Evolutionary conservation across 2,888 invertebrate genomes (phyloP), one percentile per base, ranked within the genome.

Genomic region (Rotaria sp.): DNA sequence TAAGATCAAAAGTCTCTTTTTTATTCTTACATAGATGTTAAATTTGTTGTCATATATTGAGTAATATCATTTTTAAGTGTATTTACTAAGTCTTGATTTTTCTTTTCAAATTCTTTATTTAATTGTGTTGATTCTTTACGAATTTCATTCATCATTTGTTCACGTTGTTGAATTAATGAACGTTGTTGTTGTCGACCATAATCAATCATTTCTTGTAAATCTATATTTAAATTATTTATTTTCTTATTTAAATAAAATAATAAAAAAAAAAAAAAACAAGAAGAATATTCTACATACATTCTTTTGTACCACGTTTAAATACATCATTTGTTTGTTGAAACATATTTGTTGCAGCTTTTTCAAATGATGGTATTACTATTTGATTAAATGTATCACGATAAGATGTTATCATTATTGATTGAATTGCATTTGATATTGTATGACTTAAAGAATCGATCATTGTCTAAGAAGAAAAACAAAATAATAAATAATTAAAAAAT

Each of bases 261-360:
- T n/a, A n/a, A n/a, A n/a, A n/a, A 8, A 80, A 30, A 1, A 84
- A 45, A 41, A 41, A 8, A 41, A 41, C 3, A 41, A 8, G 8
- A 41, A 13, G 10, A 48, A 48, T 48, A 1, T 67, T 87, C 24
- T 80, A 88, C 94, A 93, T 92, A 96, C 96, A 96, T 92, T 97
- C 96, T 90, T 94, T 94, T 15, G 96, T 95, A 86, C 97, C 97
- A 88, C 93, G 93, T 85, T 94, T 94, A 92, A 97, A 97, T 35
- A 94, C 94, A 85, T 95, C 94, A 90, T 96, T 96, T 87, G 97
- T 93, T 91, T 97, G 96, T 84, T 94, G 93, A 90, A 96, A 96
- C 93, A 97, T 94, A 90, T 94, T 94, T 89, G 94, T 94, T 89
- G 95, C 95, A 86, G 95, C 94, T 90, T 94, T 94, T 91, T 97